These are phyloP conservation scores for Pseudochirops corinnae DNA, from an alignment of 2,797 vertebrate genomes.

Conservation along the genomic window DNA sequence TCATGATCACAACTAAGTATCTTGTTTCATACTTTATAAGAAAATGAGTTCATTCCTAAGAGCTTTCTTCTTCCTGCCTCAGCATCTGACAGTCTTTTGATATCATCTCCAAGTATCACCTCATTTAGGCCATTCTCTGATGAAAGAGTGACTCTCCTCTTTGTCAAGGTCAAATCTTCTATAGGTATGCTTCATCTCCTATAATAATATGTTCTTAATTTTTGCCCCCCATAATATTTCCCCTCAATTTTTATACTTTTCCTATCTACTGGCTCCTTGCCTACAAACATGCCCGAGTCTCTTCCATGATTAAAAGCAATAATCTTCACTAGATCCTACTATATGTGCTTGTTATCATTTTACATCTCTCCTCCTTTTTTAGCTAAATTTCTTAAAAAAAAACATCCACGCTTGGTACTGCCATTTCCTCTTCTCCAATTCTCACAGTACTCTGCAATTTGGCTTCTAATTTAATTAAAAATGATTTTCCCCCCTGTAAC, in stretches of 20 bases:
- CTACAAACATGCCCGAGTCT: background rate
- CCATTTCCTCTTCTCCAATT: background rate
- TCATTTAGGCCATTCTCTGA: background rate
- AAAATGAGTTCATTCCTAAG: background rate
- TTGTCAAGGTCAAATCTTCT: background rate
- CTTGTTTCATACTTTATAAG: background rate
- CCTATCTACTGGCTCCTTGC: background rate
- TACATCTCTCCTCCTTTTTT: background rate
- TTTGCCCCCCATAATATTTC: background rate
- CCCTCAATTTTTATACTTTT: background rate
- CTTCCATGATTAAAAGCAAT: background rate
- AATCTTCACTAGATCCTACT: background rate
- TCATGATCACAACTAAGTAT: background rate
- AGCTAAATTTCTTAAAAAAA: background rate
- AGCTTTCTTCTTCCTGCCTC: background rate
- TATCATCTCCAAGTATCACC: background rate
- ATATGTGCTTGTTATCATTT: background rate
- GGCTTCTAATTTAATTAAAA: background rate
- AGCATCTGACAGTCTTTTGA: background rate
- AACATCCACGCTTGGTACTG: background rate
- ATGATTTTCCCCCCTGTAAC: background rate
- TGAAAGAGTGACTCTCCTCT: background rate
- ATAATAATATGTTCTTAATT: background rate
- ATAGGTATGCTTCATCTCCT: background rate
- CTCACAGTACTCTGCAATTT: background rate